Base-by-base conservation (phyloP, 1,140 invertebrate genomes). In the Eriocheir sinensis region DNA sequence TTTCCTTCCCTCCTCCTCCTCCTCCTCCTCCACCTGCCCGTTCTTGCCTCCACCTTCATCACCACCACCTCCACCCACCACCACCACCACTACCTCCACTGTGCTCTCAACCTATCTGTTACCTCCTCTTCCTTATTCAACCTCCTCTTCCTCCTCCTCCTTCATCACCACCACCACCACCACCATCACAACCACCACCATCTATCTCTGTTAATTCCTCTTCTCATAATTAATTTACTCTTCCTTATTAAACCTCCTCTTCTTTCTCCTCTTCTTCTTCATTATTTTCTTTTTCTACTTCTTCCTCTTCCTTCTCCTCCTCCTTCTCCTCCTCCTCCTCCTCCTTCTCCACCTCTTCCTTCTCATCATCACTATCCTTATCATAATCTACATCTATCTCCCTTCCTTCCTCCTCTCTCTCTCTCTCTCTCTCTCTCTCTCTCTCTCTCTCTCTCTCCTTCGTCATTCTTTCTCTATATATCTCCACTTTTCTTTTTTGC, bases 391-490 rank as follows among this genome's bases (percentile, higher is more conserved):
- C n/a, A 32, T 27, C n/a, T 83, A 32, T 8, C 27, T 36, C 38
- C 86, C 40, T 38, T 40, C 86, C 40, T 34, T 40, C 86, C 38
- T 34, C n/a, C 86, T 89, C 86, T 40, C 86, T 89, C 86, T 89
- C 86, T 40, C 86, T 89, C 86, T 40, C 86, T 89, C 86, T 40
- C 86, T 89, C 86, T 48, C 40, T 53, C 88, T 89, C 88, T 89
- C 88, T 48, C 88, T 89, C 88, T 48, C 88, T 89, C 88, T 48
- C 38, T 53, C 48, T 32, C 40, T 89, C 40, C 27, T 34, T 30
- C 27, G 17, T 32, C 32, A 17, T 32, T 34, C 32, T 32, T 85
- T 3, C 83, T 32, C 0, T 34, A 27, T 34, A 27, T 9, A 27
- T 17, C 32, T 3, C 15, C 83, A 27, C 34, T 30, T 34, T 17